phyloP scores from a whole-genome alignment of 1,140 invertebrate species.

The Anoplolepis gracilipes region DNA sequence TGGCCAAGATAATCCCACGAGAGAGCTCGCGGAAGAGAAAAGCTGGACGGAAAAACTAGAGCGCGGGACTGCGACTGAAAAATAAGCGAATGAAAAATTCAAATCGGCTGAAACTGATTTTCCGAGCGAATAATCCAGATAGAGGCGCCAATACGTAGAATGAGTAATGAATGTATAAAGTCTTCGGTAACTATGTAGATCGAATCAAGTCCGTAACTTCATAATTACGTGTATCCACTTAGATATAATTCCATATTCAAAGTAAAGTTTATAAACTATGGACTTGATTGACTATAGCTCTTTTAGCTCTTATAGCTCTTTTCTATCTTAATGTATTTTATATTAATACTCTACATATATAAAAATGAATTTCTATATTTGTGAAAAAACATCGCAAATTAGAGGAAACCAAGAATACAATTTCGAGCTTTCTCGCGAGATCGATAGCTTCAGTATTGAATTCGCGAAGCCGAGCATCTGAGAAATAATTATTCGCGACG shows the following conservation, averaged over 20 bases:
- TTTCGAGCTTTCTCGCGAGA: slow-evolving; percentile 11
- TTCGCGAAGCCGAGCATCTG: background rate
- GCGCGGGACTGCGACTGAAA: background rate
- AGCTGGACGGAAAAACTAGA: slow-evolving; percentile 10
- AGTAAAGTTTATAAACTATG: slow-evolving; percentile 11
- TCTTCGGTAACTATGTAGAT: background rate
- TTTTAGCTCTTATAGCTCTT: no score
- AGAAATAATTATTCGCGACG: slow-evolving; percentile 49
- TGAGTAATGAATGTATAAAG: background rate
- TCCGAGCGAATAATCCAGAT: slow-evolving; percentile 11
- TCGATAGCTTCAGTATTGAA: background rate
- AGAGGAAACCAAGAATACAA: background rate
- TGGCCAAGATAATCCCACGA: slow-evolving; percentile 34
- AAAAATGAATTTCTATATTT: no score
- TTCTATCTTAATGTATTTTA: no score
- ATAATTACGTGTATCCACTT: slow-evolving; percentile 18
- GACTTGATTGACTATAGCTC: background rate
- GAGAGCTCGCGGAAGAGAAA: slow-evolving; percentile 35
- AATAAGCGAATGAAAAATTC: slow-evolving; percentile 54
- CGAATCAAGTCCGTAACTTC: background rate
- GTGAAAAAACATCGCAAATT: background rate
- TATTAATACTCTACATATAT: no score
- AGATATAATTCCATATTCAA: slow-evolving; percentile 3
- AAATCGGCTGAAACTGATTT: slow-evolving; percentile 43
- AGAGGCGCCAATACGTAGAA: slow-evolving; percentile 15